Base-by-base conservation (phyloP, 2,113 vertebrate species). In the Mesocricetus auratus region DNA sequence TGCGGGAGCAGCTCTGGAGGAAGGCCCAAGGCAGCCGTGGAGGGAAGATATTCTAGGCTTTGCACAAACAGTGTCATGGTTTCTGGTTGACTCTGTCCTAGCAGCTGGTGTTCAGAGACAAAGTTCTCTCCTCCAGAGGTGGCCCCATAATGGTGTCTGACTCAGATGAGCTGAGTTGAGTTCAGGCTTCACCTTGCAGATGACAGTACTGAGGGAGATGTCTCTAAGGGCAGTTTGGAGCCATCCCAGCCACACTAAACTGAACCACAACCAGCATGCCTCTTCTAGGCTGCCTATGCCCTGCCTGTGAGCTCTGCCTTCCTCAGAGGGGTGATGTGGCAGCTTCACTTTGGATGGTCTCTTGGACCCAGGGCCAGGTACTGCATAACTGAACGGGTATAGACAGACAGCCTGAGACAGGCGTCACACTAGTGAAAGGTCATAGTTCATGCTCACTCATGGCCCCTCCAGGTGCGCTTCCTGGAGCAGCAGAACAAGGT, bases 401-500 rank as follows among this genome's bases (percentile, higher is more conserved):
- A 24, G 33, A 13, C 12, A 68, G 8, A 29, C 6, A 92, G 45
- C 7, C 22, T 12, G 56, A 50, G 10, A 24, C 47, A 68, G 60
- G 17, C 95, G 33, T 3, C 45, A 78, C 98, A 36, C 13, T 9
- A 15, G 60, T 2, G 8, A 47, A 33, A 3, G 26, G 62, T 31
- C 81, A 62, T 7, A 26, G 26, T 13, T 56, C 29, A 10, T 39
- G 33, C 21, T 58, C 68, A 39, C 64, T 24, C 21, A 24, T 5
- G 7, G 1, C 5, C 22, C 21, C 5, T 31, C 58, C 91, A 99
- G 98, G 98, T 99, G 6, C 93, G 98, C 17, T 98, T 98, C 93
- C 98, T 99, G 78, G 98, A 99, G 42, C 98, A 98, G 81, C 96
- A 98, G 85, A 98, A 99, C 96, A 98, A 98, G 53, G 98, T 98